Evolutionary conservation across 2,888 invertebrate species (phyloP), one percentile per base, ranked within the genome.

Genomic region (Eremobia ochroleuca): DNA sequence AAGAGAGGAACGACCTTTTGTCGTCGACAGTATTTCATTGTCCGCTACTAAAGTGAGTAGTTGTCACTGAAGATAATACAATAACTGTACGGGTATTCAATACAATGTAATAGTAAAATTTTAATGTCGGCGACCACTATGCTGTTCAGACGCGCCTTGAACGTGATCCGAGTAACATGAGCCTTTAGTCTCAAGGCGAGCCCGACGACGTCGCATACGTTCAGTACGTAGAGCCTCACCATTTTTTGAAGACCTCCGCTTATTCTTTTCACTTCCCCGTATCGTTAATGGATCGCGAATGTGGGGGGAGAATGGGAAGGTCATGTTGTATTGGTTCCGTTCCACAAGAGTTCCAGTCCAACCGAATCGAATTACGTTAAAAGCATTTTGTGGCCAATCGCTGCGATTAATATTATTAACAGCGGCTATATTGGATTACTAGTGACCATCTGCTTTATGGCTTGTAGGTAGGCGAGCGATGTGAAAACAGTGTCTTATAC

Each of bases 101-200:
- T 88, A 89, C 89, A 88, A 90, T 90, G 85, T 89, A 89, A 90
- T 90, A 88, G 91, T 92, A 89, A 90, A 92, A 91, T 90, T 93
- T 92, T 91, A 91, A 91, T 90, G 88, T 92, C 86, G 83, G 88
- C 88, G 89, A 92, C 93, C 92, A 92, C 90, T 92, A 91, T 91
- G 92, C 92, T 91, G 93, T 89, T 90, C 91, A 87, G 92, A 90
- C 90, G 93, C 93, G 94, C 96, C 96, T 97, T 96, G 96, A 97
- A 96, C 95, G 95, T 96, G 96, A 96, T 96, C 95, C 91, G 93
- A 94, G 96, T 95, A 96, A 97, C 93, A 91, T 91, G 96, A 97
- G 95, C 91, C 94, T 94, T 92, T 90, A 92, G 92, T 93, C 93
- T 95, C 96, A 96, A 96, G 96, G 96, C 95, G 85, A 95, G 91